Base-by-base conservation (phyloP, 2,113 vertebrate genomes). In the Pleuronectes platessa region DNA sequence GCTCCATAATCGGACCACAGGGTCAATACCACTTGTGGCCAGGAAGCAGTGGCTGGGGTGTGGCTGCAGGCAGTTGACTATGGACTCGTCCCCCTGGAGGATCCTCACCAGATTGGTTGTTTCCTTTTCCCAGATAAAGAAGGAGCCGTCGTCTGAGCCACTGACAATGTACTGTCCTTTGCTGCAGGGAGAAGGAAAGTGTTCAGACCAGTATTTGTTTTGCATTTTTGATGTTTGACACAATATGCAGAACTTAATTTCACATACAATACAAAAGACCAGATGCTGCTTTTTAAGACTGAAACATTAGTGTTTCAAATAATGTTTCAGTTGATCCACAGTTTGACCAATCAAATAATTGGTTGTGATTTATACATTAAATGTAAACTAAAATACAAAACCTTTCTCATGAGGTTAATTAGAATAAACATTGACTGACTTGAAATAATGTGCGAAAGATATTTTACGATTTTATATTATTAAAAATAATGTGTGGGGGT, bases 101-200 rank as follows among this genome's bases (percentile, higher is more conserved):
- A 99, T 97, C 61, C 97, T 94, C 82, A 99, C 96, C 51, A 99
- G 95, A 83, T 99, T 99, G 73, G 96, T 96, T 3, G 98, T 99
- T 87, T 99, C 97, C 90, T 99, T 99, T 91, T 99, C 97, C 98
- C 97, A 99, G 93, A 99, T 97, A 91, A 99, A 99, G 94, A 99
- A 98, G 37, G 98, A 99, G 88, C 98, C 98, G 2, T 99, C 98
- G 0, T 99, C 98, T 0, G 98, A 99, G 74, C 98, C 98, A 1
- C 98, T 99, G 86, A 99, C 94, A 0, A 99, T 98, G 88, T 98
- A 99, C 86, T 99, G 98, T 12, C 97, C 98, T 67, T 99, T 98
- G 94, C 98, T 99, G 91, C 62, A 56, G 37, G 67, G 56, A 60
- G 42, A 72, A 42, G 8, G 4, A 47, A 63, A 55, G 14, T 37